Evolutionary conservation across 2,888 invertebrate species (phyloP).

Genomic region (Sicus ferrugineus): DNA sequence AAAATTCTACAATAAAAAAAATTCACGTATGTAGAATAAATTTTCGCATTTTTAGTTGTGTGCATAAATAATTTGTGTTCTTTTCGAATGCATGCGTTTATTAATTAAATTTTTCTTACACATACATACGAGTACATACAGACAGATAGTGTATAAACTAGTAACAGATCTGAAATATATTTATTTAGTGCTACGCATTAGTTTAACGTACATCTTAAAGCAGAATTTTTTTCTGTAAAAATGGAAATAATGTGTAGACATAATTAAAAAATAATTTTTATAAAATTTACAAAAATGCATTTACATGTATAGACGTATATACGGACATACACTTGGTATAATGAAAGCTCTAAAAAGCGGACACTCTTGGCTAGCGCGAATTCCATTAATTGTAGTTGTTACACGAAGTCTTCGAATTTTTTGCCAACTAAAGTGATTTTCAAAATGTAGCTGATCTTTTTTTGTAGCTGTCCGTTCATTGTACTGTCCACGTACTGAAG

Average conservation of each 20-base stretch:
- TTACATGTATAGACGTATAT: constrained; percentile 20
- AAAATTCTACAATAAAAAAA: background rate
- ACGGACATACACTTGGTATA: constrained; percentile 33
- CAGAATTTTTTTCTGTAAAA: background rate
- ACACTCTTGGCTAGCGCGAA: no score
- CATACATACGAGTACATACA: background rate
- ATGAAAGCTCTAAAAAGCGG: no score
- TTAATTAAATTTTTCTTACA: background rate
- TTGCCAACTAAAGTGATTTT: no score
- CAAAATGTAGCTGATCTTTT: no score
- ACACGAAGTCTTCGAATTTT: no score
- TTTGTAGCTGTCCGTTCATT: no score
- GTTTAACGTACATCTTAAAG: background rate
- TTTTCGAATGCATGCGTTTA: background rate
- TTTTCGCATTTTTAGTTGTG: constrained; percentile 13
- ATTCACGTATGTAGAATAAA: constrained; percentile 1
- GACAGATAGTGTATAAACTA: constrained; percentile 3
- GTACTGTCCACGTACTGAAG: no score
- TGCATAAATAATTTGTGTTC: constrained; percentile 12
- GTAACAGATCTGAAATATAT: background rate
- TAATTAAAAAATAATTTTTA: constrained; percentile 25
- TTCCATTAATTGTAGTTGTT: no score
- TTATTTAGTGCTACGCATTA: background rate
- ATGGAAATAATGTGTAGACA: constrained; percentile 17
- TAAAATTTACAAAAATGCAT: constrained; percentile 44